Conservation (phyloP, 2,113 vertebrate species). For the Oriolus oriolus region DNA sequence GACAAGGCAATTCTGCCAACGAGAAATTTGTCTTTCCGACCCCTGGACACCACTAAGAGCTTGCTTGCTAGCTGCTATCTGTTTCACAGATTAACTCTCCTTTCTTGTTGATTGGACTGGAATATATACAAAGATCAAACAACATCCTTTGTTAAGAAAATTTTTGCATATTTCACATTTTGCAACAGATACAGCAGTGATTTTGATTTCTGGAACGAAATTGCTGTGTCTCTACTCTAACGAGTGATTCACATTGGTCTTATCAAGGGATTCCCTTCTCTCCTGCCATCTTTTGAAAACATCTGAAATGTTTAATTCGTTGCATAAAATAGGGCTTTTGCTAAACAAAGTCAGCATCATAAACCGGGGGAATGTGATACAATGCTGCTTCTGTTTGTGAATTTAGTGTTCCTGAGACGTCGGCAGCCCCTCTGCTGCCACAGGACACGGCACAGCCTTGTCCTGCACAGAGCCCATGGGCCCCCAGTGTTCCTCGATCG, state of each 20-base stretch:
- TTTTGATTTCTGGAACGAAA: background rate
- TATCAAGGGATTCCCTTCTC: background rate
- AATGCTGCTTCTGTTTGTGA: background rate
- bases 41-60: background rate
- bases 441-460: accelerated
- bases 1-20: background rate
- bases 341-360: too few relatives aligned
- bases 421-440: background rate
- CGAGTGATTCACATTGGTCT: background rate
- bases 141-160: background rate
- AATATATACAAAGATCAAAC: background rate
- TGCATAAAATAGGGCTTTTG: background rate
- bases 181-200: background rate
- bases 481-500: accelerated
- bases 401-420: background rate
- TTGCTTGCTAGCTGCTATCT: background rate
- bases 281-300: accelerated
- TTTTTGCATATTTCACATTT: background rate
- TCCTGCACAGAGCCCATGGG: accelerated
- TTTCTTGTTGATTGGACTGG: background rate
- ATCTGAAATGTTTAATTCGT: accelerated
- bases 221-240: accelerated
- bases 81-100: background rate
- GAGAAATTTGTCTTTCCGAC: background rate
- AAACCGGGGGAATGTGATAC: accelerated